phyloP scores from a whole-genome alignment of 2,797 vertebrate genomes.

The Scolopax rusticola region DNA sequence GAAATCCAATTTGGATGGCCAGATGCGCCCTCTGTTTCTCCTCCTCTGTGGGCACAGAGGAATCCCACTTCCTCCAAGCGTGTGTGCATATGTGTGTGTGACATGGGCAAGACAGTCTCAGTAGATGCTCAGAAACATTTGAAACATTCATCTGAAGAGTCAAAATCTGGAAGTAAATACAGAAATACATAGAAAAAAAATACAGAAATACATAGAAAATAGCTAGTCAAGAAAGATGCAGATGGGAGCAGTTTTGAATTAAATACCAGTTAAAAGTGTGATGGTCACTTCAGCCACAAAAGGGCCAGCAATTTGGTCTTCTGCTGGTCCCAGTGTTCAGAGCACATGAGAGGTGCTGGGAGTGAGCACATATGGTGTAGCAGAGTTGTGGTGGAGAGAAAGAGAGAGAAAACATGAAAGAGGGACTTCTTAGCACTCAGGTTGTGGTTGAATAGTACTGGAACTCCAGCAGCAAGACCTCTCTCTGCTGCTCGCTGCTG shows the following conservation, averaged over 20 bases:
- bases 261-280: neutral
- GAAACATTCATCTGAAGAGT: neutral
- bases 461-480: neutral
- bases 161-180: neutral
- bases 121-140: neutral
- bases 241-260: neutral
- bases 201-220: neutral
- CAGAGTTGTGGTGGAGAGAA: neutral
- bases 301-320: neutral
- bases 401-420: neutral
- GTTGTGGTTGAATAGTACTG: neutral
- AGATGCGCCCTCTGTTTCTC: neutral
- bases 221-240: neutral
- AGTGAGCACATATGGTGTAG: neutral
- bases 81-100: rapidly evolving
- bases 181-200: neutral
- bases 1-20: neutral
- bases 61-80: neutral
- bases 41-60: neutral
- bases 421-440: neutral
- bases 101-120: neutral
- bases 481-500: neutral
- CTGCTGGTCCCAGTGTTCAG: neutral
- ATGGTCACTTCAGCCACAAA: neutral
- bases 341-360: neutral